Conservation (phyloP, 2,888 invertebrate species). For the Eupithecia dodoneata region DNA sequence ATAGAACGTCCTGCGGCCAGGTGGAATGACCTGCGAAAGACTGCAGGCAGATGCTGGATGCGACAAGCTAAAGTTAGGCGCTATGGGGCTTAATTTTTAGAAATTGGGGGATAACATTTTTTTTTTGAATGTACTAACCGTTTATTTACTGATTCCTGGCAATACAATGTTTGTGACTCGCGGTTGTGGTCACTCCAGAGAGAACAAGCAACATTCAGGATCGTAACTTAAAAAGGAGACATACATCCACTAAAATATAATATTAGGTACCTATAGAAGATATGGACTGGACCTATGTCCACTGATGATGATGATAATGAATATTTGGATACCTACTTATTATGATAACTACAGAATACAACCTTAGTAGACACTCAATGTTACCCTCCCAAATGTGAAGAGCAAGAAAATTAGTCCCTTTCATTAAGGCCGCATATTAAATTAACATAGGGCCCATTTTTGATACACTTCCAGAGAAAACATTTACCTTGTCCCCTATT, state of each 20-base stretch:
- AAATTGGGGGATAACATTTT: too few species aligned
- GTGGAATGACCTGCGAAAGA: too few species aligned
- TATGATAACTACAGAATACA: background rate
- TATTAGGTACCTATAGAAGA: too few species aligned
- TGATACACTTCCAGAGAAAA: conserved; percentile 38
- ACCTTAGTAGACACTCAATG: background rate
- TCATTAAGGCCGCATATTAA: conserved; percentile 37
- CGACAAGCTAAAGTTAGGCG: too few species aligned
- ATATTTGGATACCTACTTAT: background rate
- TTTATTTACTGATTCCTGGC: conserved; percentile 87
- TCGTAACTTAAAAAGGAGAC: conserved; percentile 62
- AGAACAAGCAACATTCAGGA: conserved; percentile 59
- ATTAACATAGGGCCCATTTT: conserved; percentile 39
- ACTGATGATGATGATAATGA: too few species aligned
- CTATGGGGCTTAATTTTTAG: too few species aligned
- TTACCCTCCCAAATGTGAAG: conserved; percentile 17
- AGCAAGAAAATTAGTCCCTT: conserved; percentile 31
- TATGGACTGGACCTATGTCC: too few species aligned
- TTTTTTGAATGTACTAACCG: conserved; percentile 93
- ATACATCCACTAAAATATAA: conserved; percentile 64
- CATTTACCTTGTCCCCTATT: conserved; percentile 37
- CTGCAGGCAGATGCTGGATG: too few species aligned
- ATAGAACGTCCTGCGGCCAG: too few species aligned
- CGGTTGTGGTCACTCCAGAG: conserved; percentile 63
- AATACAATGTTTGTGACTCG: conserved; percentile 81